A percentile compares a stretch with the other conserved stretches of the same genome.
phyloP scores from a whole-genome alignment of 2,797 vertebrate species.

The Brachyrhaphis roseni region DNA sequence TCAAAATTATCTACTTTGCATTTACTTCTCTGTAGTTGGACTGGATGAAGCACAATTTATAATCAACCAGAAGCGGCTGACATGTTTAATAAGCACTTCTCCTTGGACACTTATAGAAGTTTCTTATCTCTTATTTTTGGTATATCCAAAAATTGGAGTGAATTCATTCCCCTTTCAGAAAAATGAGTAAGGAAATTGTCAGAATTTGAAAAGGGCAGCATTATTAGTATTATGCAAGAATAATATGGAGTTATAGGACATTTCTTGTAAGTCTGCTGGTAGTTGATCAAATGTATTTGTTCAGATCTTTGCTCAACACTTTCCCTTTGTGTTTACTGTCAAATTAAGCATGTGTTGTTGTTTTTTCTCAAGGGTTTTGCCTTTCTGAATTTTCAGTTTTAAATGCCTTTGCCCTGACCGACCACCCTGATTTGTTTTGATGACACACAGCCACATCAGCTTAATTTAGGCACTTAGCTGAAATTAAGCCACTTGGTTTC shows the following conservation, averaged over 20 bases:
- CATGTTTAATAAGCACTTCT: conserved; percentile 72
- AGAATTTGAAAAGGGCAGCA: background rate
- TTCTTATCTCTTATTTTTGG: conserved; percentile 31
- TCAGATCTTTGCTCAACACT: conserved; percentile 25
- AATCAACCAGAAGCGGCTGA: conserved; percentile 55
- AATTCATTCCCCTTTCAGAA: background rate
- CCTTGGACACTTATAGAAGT: conserved; percentile 49
- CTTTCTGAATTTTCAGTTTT: conserved; percentile 20
- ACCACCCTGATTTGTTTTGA: conserved; percentile 20
- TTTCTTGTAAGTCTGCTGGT: background rate
- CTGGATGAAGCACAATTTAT: conserved; percentile 74
- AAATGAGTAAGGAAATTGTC: background rate
- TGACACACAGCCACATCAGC: conserved; percentile 24
- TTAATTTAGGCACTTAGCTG: conserved; percentile 49
- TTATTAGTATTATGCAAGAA: background rate
- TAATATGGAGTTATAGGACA: background rate
- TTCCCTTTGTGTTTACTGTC: conserved; percentile 27
- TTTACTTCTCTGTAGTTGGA: conserved; percentile 46
- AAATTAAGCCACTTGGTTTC: conserved; percentile 72
- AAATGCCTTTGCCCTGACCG: conserved; percentile 26
- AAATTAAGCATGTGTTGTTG: conserved; percentile 8
- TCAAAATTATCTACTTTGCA: conserved; percentile 35
- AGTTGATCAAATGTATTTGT: conserved; percentile 37
- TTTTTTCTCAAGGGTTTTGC: conserved; percentile 5
- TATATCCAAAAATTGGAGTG: background rate